These are phyloP conservation scores for Eudemis profundana DNA, from an alignment of 2,888 invertebrate genomes.

Conservation along the genomic window DNA sequence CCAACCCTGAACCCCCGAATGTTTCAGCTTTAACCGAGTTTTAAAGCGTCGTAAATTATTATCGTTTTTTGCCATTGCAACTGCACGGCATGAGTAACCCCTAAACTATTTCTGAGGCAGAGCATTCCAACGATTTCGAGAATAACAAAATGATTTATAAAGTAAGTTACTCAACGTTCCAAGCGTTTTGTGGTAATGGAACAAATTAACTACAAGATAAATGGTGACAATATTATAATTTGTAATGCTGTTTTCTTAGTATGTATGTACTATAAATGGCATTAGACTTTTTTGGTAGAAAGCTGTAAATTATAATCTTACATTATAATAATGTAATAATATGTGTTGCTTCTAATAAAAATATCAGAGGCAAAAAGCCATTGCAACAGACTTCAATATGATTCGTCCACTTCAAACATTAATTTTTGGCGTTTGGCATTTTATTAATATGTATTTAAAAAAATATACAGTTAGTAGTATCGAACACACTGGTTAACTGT, in stretches of 20 bases:
- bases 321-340: too few relatives aligned
- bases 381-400: too few relatives aligned
- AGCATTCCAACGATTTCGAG: conserved; percentile 25
- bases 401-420: too few relatives aligned
- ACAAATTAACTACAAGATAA: conserved; percentile 54
- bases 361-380: too few relatives aligned
- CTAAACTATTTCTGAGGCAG: conserved; percentile 14
- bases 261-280: neutral
- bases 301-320: too few relatives aligned
- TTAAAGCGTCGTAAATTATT: neutral
- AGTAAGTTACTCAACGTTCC: conserved; percentile 30
- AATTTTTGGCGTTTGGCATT: too few relatives aligned
- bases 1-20: neutral
- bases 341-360: too few relatives aligned
- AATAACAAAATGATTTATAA: conserved; percentile 42
- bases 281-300: neutral
- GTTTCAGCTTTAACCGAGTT: conserved; percentile 1
- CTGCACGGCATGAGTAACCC: conserved; percentile 29
- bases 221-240: conserved; percentile 50
- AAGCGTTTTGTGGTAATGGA: conserved; percentile 44
- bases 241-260: conserved; percentile 41
- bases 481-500: too few relatives aligned
- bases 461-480: too few relatives aligned
- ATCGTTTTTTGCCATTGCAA: conserved; percentile 15
- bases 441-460: too few relatives aligned